Evolutionary conservation across 2,113 vertebrate species (phyloP), one percentile per base, ranked within the genome.

Genomic region (Condylura cristata): DNA sequence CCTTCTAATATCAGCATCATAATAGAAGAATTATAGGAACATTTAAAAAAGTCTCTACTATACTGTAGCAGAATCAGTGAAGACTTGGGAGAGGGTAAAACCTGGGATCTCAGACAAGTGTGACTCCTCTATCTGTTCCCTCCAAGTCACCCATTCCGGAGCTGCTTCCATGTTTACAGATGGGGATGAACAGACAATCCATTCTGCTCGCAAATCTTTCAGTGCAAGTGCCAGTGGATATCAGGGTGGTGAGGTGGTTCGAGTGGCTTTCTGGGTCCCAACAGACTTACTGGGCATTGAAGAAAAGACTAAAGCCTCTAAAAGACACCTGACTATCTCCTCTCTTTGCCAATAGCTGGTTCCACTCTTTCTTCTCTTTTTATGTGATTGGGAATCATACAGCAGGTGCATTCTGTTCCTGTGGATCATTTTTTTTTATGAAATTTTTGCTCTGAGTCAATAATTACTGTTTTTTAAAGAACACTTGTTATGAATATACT

Each of bases 31-130:
- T 53, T n/a, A 51, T 9, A 22, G 24, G 32, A 39, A 16, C 2
- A 68, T 3, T 28, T 61, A 30, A 41, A 14, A 6, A 65, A 39
- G 28, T 79, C 16, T 65, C 5, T 26, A 63, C 8, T 4, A 12
- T 10, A 3, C 8, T 39, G 16, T 14, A 56, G 20, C 44, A 44
- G 28, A 37, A 13, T 26, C 37, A 51, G 9, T 61, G 34, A 70
- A 44, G 63, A 51, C 11, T 46, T 20, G 34, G n/a, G 5, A 9
- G 0, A 48, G 20, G 0, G 6, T 5, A 12, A 2, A 12, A 11
- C 26, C 10, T 13, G 28, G 16, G 8, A 2, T 1, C 26, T 82
- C 3, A 11, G 14, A 11, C 20, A 13, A 60, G 24, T 2, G 3
- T 9, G n/a, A 32, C 9, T 32, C 28, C 2, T 8, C 28, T 48